Base-by-base conservation (phyloP, 1,140 invertebrate genomes). In the Zaprionus nigranus region DNA sequence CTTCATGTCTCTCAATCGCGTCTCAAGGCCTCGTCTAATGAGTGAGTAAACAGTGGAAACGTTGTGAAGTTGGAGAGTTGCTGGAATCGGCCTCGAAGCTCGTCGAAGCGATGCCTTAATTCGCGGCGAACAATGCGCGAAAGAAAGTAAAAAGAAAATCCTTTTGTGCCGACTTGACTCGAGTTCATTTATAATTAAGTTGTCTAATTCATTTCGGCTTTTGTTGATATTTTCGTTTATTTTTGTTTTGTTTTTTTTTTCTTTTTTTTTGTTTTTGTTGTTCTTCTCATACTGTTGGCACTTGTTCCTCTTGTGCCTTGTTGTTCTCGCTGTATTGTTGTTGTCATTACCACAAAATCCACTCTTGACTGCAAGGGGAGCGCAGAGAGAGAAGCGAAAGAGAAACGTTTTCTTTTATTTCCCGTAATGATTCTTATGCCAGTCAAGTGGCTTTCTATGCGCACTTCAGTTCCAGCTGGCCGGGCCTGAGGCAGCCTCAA, bases 161-260 rank as follows among this genome's bases (percentile, higher is more conserved):
- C 81, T 90, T 74, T 88, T 88, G 84, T 88, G 49, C 66, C 54
- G 38, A 69, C 56, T 56, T 65, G 70, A 73, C 56, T 56, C 65
- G 70, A 88, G 78, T 75, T 91, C 88, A 91, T 91, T 91, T 88
- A 91, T 91, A 91, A 91, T 91, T 91, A 85, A 91, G 88, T 91
- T 91, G 88, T 91, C 84, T 91, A 91, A 91, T 91, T 91, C 86
- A 78, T 91, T 91, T 91, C 60, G 76, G 70, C 84, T 78, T 86
- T 85, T 85, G 78, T 85, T 85, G 77, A 78, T 78, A 80, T 69
- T 76, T 61, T 76, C 54, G 22, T 54, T 62, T 59, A 67, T 70
- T 67, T 36, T 22, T 22, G 20, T 22, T 5, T 53, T 58, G 20
- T 63, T 57, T 66, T 66, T 46, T 26, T 11, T 22, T 5, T 53